Conservation (phyloP, 2,113 vertebrate genomes). For the Tachysurus vachellii region DNA sequence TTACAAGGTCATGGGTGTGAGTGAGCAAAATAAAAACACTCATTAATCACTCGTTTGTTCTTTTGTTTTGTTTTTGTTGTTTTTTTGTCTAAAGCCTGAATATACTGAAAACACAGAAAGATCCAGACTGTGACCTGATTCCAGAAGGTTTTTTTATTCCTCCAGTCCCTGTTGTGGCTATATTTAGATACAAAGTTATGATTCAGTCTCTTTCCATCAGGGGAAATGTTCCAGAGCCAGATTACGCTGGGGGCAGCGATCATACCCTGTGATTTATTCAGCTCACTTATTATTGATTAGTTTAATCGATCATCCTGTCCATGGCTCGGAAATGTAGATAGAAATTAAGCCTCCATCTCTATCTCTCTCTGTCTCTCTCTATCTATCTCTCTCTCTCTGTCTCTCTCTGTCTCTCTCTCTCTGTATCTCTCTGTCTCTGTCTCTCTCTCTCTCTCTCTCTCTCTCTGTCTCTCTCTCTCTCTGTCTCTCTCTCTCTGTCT, state of each 20-base stretch:
- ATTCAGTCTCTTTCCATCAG: conserved; percentile 32
- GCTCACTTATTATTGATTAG: conserved; percentile 53
- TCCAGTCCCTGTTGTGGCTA: background rate
- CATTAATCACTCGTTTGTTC: background rate
- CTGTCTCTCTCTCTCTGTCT: background rate
- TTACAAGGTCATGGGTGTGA: conserved; percentile 8
- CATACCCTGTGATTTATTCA: background rate
- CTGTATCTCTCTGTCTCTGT: background rate
- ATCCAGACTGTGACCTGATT: conserved; percentile 19
- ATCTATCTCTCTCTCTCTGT: too few relatives aligned
- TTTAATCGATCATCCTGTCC: conserved; percentile 43
- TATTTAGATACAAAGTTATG: conserved; percentile 29
- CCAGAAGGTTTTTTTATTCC: background rate
- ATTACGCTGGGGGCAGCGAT: conserved; percentile 5
- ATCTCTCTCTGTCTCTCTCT: background rate
- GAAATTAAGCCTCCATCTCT: conserved; percentile 40
- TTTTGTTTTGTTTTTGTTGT: background rate
- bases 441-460: conserved; percentile 14
- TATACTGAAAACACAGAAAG: background rate
- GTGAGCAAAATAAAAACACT: conserved; percentile 18
- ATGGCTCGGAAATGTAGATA: conserved; percentile 43
- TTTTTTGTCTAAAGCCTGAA: background rate
- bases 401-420: too few relatives aligned
- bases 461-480: background rate
- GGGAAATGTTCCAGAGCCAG: conserved; percentile 25